A percentile compares a stretch with the other conserved stretches of the same genome.
phyloP scores from a whole-genome alignment of 1,140 invertebrate genomes.

The Tetragnatha versicolor region DNA sequence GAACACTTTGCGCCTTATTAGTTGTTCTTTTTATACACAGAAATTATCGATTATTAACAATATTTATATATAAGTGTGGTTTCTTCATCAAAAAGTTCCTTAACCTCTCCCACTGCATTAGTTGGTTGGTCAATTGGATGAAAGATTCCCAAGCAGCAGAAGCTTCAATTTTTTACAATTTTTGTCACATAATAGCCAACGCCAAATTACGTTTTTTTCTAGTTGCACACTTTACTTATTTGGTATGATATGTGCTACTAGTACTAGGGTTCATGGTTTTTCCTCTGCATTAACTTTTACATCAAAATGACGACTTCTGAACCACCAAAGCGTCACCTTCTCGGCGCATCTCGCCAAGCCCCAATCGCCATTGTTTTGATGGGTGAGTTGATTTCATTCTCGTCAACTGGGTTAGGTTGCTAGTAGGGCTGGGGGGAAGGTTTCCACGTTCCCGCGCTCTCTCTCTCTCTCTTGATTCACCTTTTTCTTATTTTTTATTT shows the following conservation, averaged over 20 bases:
- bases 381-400: constrained; percentile 7
- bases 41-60: too few relatives aligned
- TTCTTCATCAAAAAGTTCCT: too few relatives aligned
- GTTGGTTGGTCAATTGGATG: too few relatives aligned
- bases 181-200: not conserved
- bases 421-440: not conserved
- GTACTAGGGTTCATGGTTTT: not conserved
- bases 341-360: not conserved
- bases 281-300: too few relatives aligned
- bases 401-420: constrained; percentile 46
- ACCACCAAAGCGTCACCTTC: too few relatives aligned
- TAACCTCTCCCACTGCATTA: too few relatives aligned
- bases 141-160: too few relatives aligned
- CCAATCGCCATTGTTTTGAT: not conserved
- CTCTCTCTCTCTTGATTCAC: not conserved
- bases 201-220: not conserved
- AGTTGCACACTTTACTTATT: not conserved
- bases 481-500: not conserved
- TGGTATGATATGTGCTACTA: not conserved
- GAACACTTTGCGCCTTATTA: too few relatives aligned
- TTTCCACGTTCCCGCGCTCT: not conserved
- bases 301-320: too few relatives aligned
- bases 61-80: too few relatives aligned
- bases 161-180: too few relatives aligned
- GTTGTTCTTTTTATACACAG: too few relatives aligned